These are phyloP conservation scores for Galerucella nymphaeae DNA, from an alignment of 2,888 invertebrate genomes.

Conservation along the genomic window DNA sequence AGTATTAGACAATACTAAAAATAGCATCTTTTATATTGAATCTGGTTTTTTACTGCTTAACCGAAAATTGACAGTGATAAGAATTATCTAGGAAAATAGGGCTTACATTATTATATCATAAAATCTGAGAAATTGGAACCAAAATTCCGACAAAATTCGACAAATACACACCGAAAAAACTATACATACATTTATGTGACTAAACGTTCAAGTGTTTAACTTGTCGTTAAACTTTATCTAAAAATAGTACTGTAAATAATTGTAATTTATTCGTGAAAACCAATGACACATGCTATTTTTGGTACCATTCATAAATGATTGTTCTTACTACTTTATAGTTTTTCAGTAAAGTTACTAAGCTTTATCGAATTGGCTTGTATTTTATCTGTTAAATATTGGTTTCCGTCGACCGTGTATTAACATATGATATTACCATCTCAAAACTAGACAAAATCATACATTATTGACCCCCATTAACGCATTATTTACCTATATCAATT, in stretches of 20 bases:
- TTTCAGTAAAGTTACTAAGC: background rate
- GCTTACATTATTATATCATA: too few relatives aligned
- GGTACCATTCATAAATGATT: background rate
- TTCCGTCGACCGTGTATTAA: too few relatives aligned
- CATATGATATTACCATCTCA: too few relatives aligned
- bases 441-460: too few relatives aligned
- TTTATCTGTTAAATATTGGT: too few relatives aligned
- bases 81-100: too few relatives aligned
- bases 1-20: too few relatives aligned
- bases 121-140: background rate
- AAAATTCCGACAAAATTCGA: background rate
- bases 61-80: too few relatives aligned
- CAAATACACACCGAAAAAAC: background rate
- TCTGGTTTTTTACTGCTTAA: too few relatives aligned
- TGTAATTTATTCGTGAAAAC: constrained; percentile 5
- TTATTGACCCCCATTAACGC: too few relatives aligned
- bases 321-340: background rate
- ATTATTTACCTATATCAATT: too few relatives aligned
- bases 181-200: background rate
- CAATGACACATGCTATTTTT: constrained; percentile 2
- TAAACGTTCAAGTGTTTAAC: background rate
- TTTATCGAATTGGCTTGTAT: background rate
- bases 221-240: background rate
- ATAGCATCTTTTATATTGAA: too few relatives aligned
- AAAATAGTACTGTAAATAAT: background rate